Conservation (phyloP, 2,797 vertebrate species). For the Bradypodion pumilum region DNA sequence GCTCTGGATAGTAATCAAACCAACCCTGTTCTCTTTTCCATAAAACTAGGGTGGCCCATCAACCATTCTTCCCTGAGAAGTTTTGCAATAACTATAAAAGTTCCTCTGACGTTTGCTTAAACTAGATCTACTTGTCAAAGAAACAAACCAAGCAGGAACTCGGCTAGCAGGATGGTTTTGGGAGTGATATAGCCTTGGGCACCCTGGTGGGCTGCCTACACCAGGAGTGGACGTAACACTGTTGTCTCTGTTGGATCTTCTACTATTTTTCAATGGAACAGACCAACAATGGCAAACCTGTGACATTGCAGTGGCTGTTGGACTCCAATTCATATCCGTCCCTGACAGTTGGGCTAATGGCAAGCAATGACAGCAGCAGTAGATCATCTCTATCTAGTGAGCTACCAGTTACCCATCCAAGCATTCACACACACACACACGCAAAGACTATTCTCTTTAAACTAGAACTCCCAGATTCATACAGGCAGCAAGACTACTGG, state of each 20-base stretch:
- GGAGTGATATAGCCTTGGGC: background rate
- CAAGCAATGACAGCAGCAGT: too few species aligned
- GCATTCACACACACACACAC: too few species aligned
- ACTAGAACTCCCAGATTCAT: too few species aligned
- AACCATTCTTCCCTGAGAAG: background rate
- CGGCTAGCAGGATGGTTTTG: too few species aligned
- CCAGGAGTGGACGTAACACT: background rate
- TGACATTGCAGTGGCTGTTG: background rate
- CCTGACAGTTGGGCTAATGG: background rate
- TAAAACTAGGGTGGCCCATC: background rate
- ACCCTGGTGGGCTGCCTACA: too few species aligned
- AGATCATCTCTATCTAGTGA: background rate
- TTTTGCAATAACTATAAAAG: background rate
- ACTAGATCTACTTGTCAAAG: background rate
- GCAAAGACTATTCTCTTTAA: too few species aligned
- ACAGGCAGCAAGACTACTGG: too few species aligned
- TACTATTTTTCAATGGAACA: background rate
- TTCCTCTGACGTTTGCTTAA: background rate
- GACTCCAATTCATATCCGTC: background rate
- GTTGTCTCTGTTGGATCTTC: background rate
- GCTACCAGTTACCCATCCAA: background rate
- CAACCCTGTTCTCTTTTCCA: background rate
- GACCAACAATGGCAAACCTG: too few species aligned
- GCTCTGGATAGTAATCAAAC: background rate
- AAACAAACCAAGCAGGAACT: background rate